Percentiles rank a stretch among this genome's conserved stretches.
phyloP scores from a whole-genome alignment of 2,113 vertebrate genomes.

The Myotis yumanensis region DNA sequence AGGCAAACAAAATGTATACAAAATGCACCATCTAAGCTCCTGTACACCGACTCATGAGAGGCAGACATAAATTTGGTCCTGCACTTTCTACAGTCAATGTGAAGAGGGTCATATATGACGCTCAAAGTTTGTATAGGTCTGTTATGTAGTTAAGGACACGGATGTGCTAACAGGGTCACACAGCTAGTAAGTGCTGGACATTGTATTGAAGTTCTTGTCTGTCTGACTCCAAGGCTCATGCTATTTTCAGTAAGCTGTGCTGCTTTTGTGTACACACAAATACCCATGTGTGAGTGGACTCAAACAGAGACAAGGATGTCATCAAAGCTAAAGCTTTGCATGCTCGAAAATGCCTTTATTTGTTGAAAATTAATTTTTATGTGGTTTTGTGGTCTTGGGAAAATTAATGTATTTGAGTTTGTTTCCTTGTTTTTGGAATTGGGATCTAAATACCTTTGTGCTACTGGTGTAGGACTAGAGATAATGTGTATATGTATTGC shows the following conservation, averaged over 20 bases:
- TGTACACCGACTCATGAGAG: background rate
- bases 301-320: background rate
- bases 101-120: background rate
- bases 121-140: background rate
- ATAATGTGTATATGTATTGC: background rate
- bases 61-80: background rate
- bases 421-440: conserved; percentile 44
- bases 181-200: background rate
- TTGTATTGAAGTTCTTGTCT: background rate
- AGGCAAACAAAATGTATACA: background rate
- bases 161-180: background rate
- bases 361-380: conserved; percentile 14
- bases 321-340: background rate
- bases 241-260: background rate
- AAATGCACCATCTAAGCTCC: background rate
- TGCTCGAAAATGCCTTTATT: background rate
- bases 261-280: background rate
- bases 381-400: background rate
- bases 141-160: background rate
- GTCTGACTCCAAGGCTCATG: background rate
- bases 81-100: background rate
- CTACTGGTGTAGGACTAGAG: background rate
- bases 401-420: background rate
- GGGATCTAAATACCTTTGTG: background rate
- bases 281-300: background rate